Evolutionary conservation across 2,888 invertebrate species (phyloP), one percentile per base, ranked within the genome.

Genomic region (Heliconius hortense): DNA sequence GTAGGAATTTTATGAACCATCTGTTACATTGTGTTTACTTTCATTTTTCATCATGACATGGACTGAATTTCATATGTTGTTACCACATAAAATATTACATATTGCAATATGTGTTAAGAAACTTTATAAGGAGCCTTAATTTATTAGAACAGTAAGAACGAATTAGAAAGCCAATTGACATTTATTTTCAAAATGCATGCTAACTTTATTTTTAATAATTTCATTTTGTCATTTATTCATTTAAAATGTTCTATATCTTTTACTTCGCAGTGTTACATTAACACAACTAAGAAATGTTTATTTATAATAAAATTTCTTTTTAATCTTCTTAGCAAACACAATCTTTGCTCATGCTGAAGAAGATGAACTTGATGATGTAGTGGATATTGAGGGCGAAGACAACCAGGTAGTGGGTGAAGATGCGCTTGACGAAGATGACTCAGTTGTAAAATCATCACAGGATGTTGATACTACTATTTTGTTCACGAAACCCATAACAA

Each of bases 381-480:
- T 95, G 21, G 96, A 96, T 82, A 95, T 96, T 77, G 96, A 96
- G 80, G 95, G 95, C 73, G 96, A 96, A 84, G 95, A 95, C 85
- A 95, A 92, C 83, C 95, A 95, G 80, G 94, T 95, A 64, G 96
- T 95, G 0, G 95, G 95, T 18, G 96, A 96, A 48, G 95, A 95
- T 70, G 95, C 94, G 62, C 94, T 95, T 0, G 96, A 96, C 48
- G 96, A 96, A 80, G 95, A 95, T 82, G 95, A 95, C 78, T 88
- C 89, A 0, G 80, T 92, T 0, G 95, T 95, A 4, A 96, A 95
- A 79, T 96, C 98, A 4, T 98, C 99, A 0, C 97, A 97, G 67
- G 97, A 99, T 94, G 98, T 98, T 4, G 98, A 98, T 83, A 98
- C 99, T 0, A 97, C 96, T 24, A 96, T 99, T 85, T 94, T 99